A percentile compares a stretch with the other conserved stretches of the same genome.
phyloP scores from a whole-genome alignment of 2,113 vertebrate genomes.

The Archocentrus centrarchus region DNA sequence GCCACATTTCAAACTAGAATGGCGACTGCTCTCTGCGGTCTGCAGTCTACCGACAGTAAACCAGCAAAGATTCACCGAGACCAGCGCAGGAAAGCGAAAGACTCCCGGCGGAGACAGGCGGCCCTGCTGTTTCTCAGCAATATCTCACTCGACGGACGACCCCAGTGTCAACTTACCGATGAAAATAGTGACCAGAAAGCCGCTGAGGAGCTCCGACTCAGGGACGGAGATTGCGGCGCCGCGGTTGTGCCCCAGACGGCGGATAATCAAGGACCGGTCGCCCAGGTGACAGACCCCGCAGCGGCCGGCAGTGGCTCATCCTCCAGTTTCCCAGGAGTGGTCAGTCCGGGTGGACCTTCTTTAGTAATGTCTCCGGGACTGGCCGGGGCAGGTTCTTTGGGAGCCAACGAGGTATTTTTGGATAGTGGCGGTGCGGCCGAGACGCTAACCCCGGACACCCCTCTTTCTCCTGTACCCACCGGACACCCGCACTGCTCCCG shows the following conservation, averaged over 20 bases:
- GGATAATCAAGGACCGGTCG: constrained; percentile 43
- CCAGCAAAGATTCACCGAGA: constrained; percentile 71
- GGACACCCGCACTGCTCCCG: constrained; percentile 59
- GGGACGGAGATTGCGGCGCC: constrained; percentile 42
- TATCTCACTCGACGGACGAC: constrained; percentile 92
- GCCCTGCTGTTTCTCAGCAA: constrained; percentile 92
- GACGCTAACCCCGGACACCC: constrained; percentile 65
- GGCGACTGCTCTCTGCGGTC: constrained; percentile 86
- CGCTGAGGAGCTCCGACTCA: constrained; percentile 53
- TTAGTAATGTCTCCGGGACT: constrained; percentile 52
- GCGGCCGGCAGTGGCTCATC: constrained; percentile 52
- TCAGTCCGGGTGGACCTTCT: constrained; percentile 56
- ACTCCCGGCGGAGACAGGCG: constrained; percentile 88
- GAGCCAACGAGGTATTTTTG: constrained; percentile 74
- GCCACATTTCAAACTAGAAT: constrained; percentile 81
- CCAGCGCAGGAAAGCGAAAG: constrained; percentile 80
- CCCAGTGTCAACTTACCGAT: constrained; percentile 71
- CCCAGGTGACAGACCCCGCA: constrained; percentile 65
- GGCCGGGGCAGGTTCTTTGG: constrained; percentile 2
- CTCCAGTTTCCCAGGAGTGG: constrained; percentile 58
- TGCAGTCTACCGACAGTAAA: constrained; percentile 65
- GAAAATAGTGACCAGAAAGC: constrained; percentile 63
- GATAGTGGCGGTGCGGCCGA: constrained; percentile 68
- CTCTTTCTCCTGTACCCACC: constrained; percentile 57
- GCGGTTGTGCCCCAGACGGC: constrained; percentile 42